A percentile compares a stretch with the other conserved stretches of the same genome.
Conservation (phyloP, 2,888 invertebrate genomes). For the Flexamia atlantica region DNA sequence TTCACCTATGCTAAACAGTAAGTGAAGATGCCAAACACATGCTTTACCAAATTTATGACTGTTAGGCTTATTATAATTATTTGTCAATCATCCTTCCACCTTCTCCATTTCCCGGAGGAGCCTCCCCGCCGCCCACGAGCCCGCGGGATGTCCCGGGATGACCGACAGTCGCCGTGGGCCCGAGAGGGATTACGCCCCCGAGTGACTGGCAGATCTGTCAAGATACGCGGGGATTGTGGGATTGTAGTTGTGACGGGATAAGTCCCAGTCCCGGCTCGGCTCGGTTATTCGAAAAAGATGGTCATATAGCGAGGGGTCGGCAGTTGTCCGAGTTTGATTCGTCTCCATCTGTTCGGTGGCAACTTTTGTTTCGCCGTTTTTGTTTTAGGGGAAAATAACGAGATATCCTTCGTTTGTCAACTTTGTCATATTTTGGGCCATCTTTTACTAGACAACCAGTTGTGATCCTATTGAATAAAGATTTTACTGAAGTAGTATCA, state of each 20-base stretch:
- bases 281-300: constrained; percentile 32
- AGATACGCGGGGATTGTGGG: constrained; percentile 39
- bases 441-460: too few relatives aligned
- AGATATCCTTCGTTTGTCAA: too few relatives aligned
- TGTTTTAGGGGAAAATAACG: too few relatives aligned
- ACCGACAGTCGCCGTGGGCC: background rate
- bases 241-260: constrained; percentile 34
- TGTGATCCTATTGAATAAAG: too few relatives aligned
- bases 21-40: too few relatives aligned
- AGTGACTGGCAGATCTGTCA: constrained; percentile 35
- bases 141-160: background rate
- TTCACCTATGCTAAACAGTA: too few relatives aligned
- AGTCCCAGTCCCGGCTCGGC: background rate
- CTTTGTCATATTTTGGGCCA: too few relatives aligned
- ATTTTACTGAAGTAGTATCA: too few relatives aligned
- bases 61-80: too few relatives aligned
- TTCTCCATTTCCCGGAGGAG: too few relatives aligned
- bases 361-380: constrained; percentile 10
- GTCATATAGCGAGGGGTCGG: constrained; percentile 22
- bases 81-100: too few relatives aligned
- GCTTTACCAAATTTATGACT: too few relatives aligned
- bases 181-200: constrained; percentile 30
- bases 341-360: constrained; percentile 4
- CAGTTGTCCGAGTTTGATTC: constrained; percentile 17
- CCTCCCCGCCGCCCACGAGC: background rate